Evolutionary conservation across 2,888 invertebrate species (phyloP).

Genomic region (Eilema griseolum): DNA sequence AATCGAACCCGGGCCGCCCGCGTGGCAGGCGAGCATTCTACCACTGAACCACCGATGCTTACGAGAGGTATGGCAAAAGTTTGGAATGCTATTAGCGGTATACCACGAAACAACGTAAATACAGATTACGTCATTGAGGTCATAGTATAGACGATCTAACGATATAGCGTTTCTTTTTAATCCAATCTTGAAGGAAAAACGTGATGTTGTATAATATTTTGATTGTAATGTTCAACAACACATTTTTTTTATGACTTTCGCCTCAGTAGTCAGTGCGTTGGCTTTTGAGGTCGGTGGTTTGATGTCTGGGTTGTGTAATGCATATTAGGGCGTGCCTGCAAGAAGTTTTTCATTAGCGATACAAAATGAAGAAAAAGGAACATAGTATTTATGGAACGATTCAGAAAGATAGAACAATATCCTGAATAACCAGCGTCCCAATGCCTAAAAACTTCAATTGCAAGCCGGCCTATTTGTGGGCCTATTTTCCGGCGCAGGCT

Average conservation of each 20-base stretch:
- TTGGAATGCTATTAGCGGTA: background rate
- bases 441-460: no score
- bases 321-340: no score
- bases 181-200: background rate
- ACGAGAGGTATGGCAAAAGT: background rate
- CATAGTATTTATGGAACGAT: no score
- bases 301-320: background rate
- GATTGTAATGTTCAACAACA: no score
- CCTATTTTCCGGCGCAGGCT: no score
- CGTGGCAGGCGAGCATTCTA: constrained; percentile 88
- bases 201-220: no score
- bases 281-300: background rate
- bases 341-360: no score
- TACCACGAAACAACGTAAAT: no score
- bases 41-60: constrained; percentile 88
- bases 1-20: constrained; percentile 86
- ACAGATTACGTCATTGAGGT: background rate
- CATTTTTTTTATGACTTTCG: background rate
- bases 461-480: no score
- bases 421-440: no score
- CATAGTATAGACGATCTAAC: background rate
- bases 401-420: no score
- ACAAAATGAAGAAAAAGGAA: no score
- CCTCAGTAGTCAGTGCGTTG: background rate
- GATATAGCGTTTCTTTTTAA: background rate